Evolutionary conservation across 1,140 invertebrate genomes (phyloP), one percentile per base, ranked within the genome.

Genomic region (Aphaenogaster ashmeadi): DNA sequence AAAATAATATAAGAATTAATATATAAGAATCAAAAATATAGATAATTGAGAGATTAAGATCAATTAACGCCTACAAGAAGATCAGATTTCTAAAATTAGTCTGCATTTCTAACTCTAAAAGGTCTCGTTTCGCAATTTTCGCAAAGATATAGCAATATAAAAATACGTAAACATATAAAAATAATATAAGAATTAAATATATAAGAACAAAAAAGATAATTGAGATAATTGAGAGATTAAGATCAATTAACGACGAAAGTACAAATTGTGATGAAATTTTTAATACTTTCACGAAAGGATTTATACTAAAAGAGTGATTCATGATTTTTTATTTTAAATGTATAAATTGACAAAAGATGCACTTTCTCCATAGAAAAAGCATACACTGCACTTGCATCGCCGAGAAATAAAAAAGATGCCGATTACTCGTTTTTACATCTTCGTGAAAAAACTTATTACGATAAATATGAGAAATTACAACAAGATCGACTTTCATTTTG

Each of bases 301-400:
- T 15, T 13, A 44, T 44, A n/a, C 27, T 15, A 52, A 64, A 27
- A n/a, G 75, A 62, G 38, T n/a, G n/a, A n/a, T 21, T 77, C 72
- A 36, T 36, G 54, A 77, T 60, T 36, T 7, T 36, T 79, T 79
- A 79, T 79, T 54, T 54, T 47, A 79, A 36, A 41, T 18, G 4
- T 13, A 38, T 64, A 79, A 79, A 8, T 18, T 44, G 18, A 79
- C 27, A 50, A 18, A 13, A 60, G 38, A n/a, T 38, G 36, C 7
- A 44, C 78, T 81, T 69, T 81, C 78, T 54, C 64, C 60, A 38
- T 2, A 44, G 47, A 69, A 77, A 69, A 54, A 54, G 36, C n/a
- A 1, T 50, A 66, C 15, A 1, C 15, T 13, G 47, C 36, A 44
- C n/a, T 56, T 54, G 36, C 36, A 21, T 18, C 47, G 9, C 44